Evolutionary conservation across 2,888 invertebrate species (phyloP).

Genomic region (Pterobdella sp.): DNA sequence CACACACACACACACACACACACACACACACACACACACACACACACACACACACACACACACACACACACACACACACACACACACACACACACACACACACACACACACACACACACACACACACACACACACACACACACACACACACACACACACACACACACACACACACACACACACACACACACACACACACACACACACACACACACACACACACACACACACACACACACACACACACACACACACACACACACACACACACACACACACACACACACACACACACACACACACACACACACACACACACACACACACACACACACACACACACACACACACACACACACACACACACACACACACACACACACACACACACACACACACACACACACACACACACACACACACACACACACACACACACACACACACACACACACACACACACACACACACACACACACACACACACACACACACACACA

Average conservation of each 20-base stretch:
- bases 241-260: constrained; percentile 4
- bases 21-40: constrained; percentile 1
- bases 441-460: constrained; percentile 4
- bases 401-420: constrained; percentile 4
- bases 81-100: constrained; percentile 16
- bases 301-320: constrained; percentile 4
- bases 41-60: neutral
- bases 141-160: constrained; percentile 11
- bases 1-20: constrained; percentile 1
- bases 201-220: constrained; percentile 4
- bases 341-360: neutral
- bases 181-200: constrained; percentile 4
- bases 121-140: constrained; percentile 16
- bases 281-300: constrained; percentile 1
- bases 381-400: constrained; percentile 1
- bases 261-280: constrained; percentile 4
- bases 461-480: constrained; percentile 4
- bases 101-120: constrained; percentile 16
- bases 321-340: constrained; percentile 4
- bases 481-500: constrained; percentile 1
- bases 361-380: constrained; percentile 4
- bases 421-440: constrained; percentile 4
- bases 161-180: constrained; percentile 4
- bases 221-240: constrained; percentile 4
- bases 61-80: constrained; percentile 2